Base-by-base conservation (phyloP, 2,113 vertebrate species). In the Grus americana region DNA sequence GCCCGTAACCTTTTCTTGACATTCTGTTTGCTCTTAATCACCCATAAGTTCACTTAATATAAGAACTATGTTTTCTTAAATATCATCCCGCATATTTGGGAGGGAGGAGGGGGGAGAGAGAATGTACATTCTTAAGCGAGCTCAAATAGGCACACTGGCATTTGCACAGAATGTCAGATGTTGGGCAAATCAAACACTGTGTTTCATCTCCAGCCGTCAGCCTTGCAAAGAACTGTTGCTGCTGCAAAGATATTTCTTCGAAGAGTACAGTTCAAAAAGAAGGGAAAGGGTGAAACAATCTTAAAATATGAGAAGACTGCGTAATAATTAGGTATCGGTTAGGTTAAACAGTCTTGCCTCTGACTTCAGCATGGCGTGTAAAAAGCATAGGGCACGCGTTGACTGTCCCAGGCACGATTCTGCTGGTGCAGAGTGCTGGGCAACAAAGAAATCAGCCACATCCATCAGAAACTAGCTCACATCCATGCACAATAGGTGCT, bases 21-120 rank as follows among this genome's bases (percentile, higher is more conserved):
- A 91, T 90, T 95, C 75, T 94, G 32, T 90, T 94, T 93, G 86
- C 68, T 93, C 75, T 88, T 95, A 96, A 96, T 96, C 92, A 93
- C 82, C 47, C 5, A 0, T 88, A 88, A 89, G 22, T 90, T 92
- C 90, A 74, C 70, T 88, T 93, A 85, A 86, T 93, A 54, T 49
- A 73, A 71, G 90, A 80, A 78, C 26, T 63, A 32, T 49, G 62
- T 79, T 94, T 94, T 93, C 65, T 95, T 88, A 95, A 96, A 95
- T 95, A 95, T 92, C 91, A 95, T 59, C 40, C 46, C 71, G 47
- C 36, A n/a, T 78, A 71, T 76, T 79, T 4, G 1, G 8, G 23
- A 16, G 3, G 5, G 4, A 5, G 23, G 7, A 4, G n/a, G 7
- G 12, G 10, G 49, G 47, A 38, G 58, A 72, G 15, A 50, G 44